Percentiles rank a stretch among this genome's conserved stretches.
These are phyloP conservation scores for Tapera naevia DNA, from an alignment of 2,797 vertebrate species.

Conservation along the genomic window DNA sequence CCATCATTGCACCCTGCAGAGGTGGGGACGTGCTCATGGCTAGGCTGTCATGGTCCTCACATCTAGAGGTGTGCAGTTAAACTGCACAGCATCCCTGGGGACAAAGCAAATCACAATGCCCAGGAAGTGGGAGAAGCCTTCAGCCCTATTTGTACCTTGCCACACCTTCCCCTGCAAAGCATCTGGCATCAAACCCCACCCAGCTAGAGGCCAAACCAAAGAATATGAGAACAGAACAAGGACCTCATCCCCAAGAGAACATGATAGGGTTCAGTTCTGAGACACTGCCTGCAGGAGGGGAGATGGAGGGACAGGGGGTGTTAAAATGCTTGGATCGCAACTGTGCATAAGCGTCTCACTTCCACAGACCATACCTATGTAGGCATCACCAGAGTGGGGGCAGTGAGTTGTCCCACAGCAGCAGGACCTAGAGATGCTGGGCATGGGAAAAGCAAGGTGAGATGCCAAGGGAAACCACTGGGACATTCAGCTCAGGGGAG, in stretches of 20 bases:
- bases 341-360: too few relatives aligned
- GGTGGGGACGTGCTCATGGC: accelerated
- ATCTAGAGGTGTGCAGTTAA: neutral
- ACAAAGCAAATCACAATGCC: too few relatives aligned
- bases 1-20: neutral
- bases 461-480: neutral
- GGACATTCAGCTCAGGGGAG: neutral
- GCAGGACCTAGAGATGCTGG: neutral
- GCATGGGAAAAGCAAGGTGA: neutral
- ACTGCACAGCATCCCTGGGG: neutral
- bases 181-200: neutral
- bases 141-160: neutral
- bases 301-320: accelerated
- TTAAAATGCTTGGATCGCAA: neutral
- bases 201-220: neutral
- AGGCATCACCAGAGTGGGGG: accelerated
- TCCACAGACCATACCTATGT: neutral
- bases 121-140: neutral
- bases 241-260: neutral
- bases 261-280: neutral
- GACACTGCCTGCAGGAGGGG: accelerated
- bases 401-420: neutral
- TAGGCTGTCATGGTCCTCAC: neutral
- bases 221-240: accelerated
- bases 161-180: accelerated